phyloP scores from a whole-genome alignment of 2,888 invertebrate genomes.

The Andrena hattorfiana region DNA sequence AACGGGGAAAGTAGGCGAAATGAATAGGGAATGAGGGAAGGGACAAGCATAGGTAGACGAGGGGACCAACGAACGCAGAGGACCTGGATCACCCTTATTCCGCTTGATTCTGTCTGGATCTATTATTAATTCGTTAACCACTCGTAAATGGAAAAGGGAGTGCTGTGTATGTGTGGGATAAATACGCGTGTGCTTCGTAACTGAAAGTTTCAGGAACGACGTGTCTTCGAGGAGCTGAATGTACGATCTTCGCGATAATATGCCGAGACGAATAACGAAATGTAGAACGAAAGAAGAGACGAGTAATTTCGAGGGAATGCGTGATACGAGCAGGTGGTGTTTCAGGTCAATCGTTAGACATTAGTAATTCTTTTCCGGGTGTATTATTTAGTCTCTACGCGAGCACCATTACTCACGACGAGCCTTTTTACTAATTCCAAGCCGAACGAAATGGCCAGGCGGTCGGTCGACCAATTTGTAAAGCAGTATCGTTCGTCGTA shows the following conservation, averaged over 20 bases:
- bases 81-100: neutral
- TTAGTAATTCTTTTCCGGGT: neutral
- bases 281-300: no score
- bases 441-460: constrained; percentile 31
- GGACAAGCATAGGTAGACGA: constrained; percentile 24
- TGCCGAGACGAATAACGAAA: no score
- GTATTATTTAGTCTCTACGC: constrained; percentile 5
- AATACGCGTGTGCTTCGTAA: no score
- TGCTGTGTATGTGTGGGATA: neutral
- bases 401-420: constrained; percentile 18
- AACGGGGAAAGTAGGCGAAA: constrained; percentile 47
- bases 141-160: neutral
- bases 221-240: no score
- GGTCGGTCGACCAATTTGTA: constrained; percentile 50
- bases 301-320: no score
- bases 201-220: no score
- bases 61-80: constrained; percentile 1
- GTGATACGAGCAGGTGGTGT: neutral
- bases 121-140: neutral
- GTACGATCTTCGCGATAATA: no score
- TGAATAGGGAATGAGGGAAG: constrained; percentile 54
- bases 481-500: constrained; percentile 53
- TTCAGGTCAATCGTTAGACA: neutral
- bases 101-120: constrained; percentile 4
- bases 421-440: constrained; percentile 50